phyloP scores from a whole-genome alignment of 2,113 vertebrate species.

The Bostrychus sinensis region DNA sequence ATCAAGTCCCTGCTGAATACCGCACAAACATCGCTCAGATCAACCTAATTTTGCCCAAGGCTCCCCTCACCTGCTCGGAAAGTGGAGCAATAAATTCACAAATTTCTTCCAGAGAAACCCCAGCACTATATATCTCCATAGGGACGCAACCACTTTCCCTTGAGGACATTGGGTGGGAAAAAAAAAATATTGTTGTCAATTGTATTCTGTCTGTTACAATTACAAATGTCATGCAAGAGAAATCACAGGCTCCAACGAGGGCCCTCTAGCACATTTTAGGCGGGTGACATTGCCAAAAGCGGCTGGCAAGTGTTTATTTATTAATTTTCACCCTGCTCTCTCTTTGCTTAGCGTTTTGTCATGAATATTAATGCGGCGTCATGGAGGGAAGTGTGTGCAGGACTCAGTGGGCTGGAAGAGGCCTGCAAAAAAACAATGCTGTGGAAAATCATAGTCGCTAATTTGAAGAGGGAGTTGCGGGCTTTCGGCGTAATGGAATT shows the following conservation, averaged over 20 bases:
- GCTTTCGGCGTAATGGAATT: conserved; percentile 10
- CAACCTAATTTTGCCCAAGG: conserved; percentile 79
- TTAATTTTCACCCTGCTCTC: conserved; percentile 37
- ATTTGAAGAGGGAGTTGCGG: conserved; percentile 45
- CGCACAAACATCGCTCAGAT: conserved; percentile 71
- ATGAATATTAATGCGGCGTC: conserved; percentile 66
- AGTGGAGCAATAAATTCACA: conserved; percentile 76
- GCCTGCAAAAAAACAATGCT: conserved; percentile 35
- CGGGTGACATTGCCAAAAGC: conserved; percentile 67
- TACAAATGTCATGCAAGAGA: conserved; percentile 69
- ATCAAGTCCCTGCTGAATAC: conserved; percentile 72
- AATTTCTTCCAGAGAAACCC: conserved; percentile 61
- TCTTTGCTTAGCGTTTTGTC: conserved; percentile 52
- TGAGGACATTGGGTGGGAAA: conserved; percentile 47
- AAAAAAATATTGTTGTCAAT: conserved; percentile 61
- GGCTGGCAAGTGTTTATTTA: conserved; percentile 54
- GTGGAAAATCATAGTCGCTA: conserved; percentile 24
- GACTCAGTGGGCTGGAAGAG: conserved; percentile 50
- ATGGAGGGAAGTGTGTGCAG: conserved; percentile 46
- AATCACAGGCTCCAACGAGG: conserved; percentile 46
- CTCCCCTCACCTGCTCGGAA: conserved; percentile 74
- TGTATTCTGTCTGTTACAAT: conserved; percentile 60
- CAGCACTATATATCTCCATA: conserved; percentile 51
- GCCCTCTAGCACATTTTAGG: conserved; percentile 54
- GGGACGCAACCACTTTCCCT: conserved; percentile 42